Conservation (phyloP, 2,888 invertebrate genomes). For the Cancer borealis region DNA sequence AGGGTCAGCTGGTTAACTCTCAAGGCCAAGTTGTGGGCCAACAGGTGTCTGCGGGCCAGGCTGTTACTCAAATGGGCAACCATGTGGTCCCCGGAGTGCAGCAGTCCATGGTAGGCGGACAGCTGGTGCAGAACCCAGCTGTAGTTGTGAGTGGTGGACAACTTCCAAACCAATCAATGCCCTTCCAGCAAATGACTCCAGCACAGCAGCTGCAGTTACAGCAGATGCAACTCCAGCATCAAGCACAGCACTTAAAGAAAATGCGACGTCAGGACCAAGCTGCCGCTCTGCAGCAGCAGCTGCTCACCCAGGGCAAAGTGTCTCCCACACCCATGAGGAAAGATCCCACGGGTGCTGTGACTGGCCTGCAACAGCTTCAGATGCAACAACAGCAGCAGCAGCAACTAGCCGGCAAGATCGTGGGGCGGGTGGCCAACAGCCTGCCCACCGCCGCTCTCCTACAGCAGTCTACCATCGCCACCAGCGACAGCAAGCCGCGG, state of each 20-base stretch:
- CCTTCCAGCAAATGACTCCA: conserved; percentile 76
- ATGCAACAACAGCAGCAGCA: conserved; percentile 67
- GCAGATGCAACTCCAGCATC: conserved; percentile 81
- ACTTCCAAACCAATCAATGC: conserved; percentile 50
- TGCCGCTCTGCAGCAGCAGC: conserved; percentile 72
- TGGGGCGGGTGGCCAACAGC: conserved; percentile 70
- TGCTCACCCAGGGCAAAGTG: conserved; percentile 73
- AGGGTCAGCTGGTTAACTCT: conserved; percentile 69
- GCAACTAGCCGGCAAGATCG: conserved; percentile 67
- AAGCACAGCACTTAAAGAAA: conserved; percentile 81
- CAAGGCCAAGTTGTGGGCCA: conserved; percentile 66
- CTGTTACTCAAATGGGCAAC: conserved; percentile 65
- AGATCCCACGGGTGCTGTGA: conserved; percentile 60
- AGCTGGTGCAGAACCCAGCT: conserved; percentile 71
- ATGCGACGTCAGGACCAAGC: conserved; percentile 79
- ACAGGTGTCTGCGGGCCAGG: conserved; percentile 67
- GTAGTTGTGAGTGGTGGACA: conserved; percentile 66
- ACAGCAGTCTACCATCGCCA: conserved; percentile 75
- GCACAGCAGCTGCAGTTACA: conserved; percentile 78
- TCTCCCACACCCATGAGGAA: conserved; percentile 77
- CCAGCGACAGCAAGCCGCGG: conserved; percentile 75
- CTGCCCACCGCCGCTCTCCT: conserved; percentile 76
- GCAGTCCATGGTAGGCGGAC: conserved; percentile 67
- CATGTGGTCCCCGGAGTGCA: conserved; percentile 69
- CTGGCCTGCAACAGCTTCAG: conserved; percentile 74